Evolutionary conservation across 2,888 invertebrate genomes (phyloP), one percentile per base, ranked within the genome.

Genomic region (Panzeria rudis): DNA sequence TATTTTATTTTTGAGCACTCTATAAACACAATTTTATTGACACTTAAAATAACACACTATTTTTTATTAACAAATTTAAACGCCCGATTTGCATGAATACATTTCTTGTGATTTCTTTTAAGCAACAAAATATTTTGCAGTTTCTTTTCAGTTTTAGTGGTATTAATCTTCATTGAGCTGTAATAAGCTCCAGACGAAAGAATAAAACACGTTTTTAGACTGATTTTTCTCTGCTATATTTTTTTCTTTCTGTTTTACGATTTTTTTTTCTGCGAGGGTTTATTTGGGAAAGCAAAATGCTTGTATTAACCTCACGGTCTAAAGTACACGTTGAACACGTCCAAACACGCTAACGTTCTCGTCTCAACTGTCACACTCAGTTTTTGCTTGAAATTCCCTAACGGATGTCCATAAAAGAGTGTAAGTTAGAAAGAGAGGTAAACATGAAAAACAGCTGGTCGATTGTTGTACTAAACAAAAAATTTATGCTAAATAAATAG

Each of bases 261-360:
- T 68, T 84, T 73, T 79, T 73, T 79, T 81, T 35, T 47, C 71
- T 66, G 59, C 62, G 79, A 82, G 50, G 82, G 38, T 77, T 64
- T 52, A 41, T 76, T 38, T 47, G 29, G 13, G 56, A 9, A 35
- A 41, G 41, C 35, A 69, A 76, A 71, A 66, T 29, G 2, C 29
- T 44, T 20, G 23, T 20, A 3, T 62, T 35, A 73, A 73, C 68
- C 47, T 73, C 3, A 62, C 50, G 17, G 38, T 52, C 44, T 41
- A 17, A 52, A 61, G 17, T 75, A 78, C 72, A 85, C 85, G 71
- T 75, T 82, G 20, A 78, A 85, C 78, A 85, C 85, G 85, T 85
- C 85, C 85, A 85, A 82, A 82, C 85, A 82, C 82, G 82, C 64
- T 85, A 66, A 85, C 85, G 85, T 85, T 85, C 82, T 85, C 75